Evolutionary conservation across 1,140 invertebrate genomes (phyloP).

Genomic region (Proales similis): DNA sequence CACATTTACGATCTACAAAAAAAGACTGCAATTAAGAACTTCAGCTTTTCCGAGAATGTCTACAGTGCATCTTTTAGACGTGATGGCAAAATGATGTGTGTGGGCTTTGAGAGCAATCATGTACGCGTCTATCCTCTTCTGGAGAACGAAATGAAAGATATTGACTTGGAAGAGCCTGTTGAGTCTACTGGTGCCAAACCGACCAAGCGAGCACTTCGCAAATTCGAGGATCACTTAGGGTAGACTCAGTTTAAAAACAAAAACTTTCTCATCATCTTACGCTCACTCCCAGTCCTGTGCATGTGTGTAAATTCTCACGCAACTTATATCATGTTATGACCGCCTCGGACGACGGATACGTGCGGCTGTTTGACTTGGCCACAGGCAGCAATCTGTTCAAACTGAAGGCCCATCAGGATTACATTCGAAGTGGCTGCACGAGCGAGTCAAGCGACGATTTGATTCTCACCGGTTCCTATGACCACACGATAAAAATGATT

Average conservation of each 20-base stretch:
- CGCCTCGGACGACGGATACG: constrained; percentile 87
- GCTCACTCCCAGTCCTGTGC: constrained; percentile 61
- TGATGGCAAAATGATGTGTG: constrained; percentile 73
- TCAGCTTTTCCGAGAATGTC: constrained; percentile 76
- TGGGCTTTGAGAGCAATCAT: constrained; percentile 76
- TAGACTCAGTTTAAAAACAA: not conserved
- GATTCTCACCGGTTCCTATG: constrained; percentile 69
- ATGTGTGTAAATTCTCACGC: constrained; percentile 72
- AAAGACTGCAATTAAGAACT: constrained; percentile 71
- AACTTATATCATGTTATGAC: constrained; percentile 72
- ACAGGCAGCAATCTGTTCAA: constrained; percentile 64
- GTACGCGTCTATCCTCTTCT: constrained; percentile 74
- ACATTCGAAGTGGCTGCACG: constrained; percentile 46
- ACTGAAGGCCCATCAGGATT: constrained; percentile 63
- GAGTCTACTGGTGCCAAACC: constrained; percentile 1
- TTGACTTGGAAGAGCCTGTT: constrained; percentile 49
- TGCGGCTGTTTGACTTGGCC: constrained; percentile 78
- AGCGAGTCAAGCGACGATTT: constrained; percentile 44
- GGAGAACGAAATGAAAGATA: constrained; percentile 64
- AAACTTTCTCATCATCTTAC: constrained; percentile 31
- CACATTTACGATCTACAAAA: constrained; percentile 84
- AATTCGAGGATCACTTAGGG: constrained; percentile 37
- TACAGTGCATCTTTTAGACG: constrained; percentile 73
- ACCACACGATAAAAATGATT: constrained; percentile 79
- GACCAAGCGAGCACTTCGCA: constrained; percentile 27